A percentile compares a stretch with the other conserved stretches of the same genome.
Conservation (phyloP, 2,113 vertebrate genomes). For the Petromus typicus region DNA sequence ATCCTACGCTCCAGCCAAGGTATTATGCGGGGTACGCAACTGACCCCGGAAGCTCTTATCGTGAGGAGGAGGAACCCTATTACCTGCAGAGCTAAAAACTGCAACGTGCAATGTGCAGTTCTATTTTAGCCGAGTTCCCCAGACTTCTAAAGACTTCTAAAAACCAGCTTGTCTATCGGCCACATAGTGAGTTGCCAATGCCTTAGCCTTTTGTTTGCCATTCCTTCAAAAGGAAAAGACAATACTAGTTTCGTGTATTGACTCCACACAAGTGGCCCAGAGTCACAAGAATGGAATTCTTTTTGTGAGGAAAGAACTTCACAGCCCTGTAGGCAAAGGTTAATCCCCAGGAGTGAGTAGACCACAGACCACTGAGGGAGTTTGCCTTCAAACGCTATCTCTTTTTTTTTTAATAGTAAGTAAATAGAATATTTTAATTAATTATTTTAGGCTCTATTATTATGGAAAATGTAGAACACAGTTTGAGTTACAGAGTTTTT, state of each 20-base stretch:
- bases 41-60: slow-evolving; percentile 63
- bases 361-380: slow-evolving; percentile 61
- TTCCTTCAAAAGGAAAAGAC: slow-evolving; percentile 59
- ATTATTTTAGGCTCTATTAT: too few relatives aligned
- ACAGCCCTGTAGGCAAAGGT: slow-evolving; percentile 45
- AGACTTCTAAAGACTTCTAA: slow-evolving; percentile 69
- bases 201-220: slow-evolving; percentile 55
- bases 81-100: slow-evolving; percentile 68
- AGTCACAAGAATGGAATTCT: slow-evolving; percentile 68
- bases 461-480: too few relatives aligned
- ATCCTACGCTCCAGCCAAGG: slow-evolving; percentile 37
- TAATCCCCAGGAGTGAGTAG: slow-evolving; percentile 57
- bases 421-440: too few relatives aligned
- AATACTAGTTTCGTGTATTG: slow-evolving; percentile 66
- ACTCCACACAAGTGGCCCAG: slow-evolving; percentile 62
- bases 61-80: slow-evolving; percentile 44
- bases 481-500: too few relatives aligned
- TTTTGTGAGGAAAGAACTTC: slow-evolving; percentile 42
- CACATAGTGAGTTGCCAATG: slow-evolving; percentile 24
- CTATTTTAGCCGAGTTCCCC: slow-evolving; percentile 74
- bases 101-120: slow-evolving; percentile 48
- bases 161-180: slow-evolving; percentile 51
- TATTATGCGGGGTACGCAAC: slow-evolving; percentile 53
- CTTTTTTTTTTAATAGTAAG: too few relatives aligned
- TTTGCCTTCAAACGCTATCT: slow-evolving; percentile 59